Evolutionary conservation across 2,797 vertebrate genomes (phyloP), one percentile per base, ranked within the genome.

Genomic region (Xiphophorus birchmanni): DNA sequence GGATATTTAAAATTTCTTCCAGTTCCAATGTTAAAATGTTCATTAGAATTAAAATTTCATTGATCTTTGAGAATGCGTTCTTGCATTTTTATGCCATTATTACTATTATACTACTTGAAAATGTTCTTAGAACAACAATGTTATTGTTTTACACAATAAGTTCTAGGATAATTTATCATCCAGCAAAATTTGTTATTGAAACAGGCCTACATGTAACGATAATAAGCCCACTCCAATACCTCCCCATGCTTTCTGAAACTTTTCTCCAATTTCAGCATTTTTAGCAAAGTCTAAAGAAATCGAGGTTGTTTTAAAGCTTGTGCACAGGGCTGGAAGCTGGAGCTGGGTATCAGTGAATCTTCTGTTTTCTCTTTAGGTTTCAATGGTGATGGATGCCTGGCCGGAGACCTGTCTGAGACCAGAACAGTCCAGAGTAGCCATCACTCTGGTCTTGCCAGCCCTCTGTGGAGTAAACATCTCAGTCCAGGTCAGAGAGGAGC

Each of bases 371-470:
- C 47, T 74, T 91, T 86, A 94, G 80, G 90, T 67, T 32, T 69
- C 0, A 32, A 94, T 63, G 45, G 37, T 90, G 86, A 94, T 0
- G 2, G 86, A 18, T 0, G 45, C 85, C 84, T 86, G 79, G 79
- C 94, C 94, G 0, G 21, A 5, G 29, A 94, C 92, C 90, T 95
- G 92, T 42, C 92, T 94, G 87, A 98, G 89, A 75, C 94, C 89
- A 29, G 96, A 78, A 73, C 95, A 97, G 90, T 95, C 97, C 92
- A 98, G 90, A 56, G 95, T 97, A 71, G 95, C 97, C 37, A 98
- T 96, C 90, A 98, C 58, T 88, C 96, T 96, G 86, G 94, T 94
- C 32, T 26, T 79, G 0, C 97, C 97, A 0, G 93, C 32, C 52
- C 92, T 88, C 81, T 87, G 92, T 0, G 96, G 97, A 74, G 47